Conservation (phyloP, 1,140 invertebrate genomes). For the Drosophila insularis region DNA sequence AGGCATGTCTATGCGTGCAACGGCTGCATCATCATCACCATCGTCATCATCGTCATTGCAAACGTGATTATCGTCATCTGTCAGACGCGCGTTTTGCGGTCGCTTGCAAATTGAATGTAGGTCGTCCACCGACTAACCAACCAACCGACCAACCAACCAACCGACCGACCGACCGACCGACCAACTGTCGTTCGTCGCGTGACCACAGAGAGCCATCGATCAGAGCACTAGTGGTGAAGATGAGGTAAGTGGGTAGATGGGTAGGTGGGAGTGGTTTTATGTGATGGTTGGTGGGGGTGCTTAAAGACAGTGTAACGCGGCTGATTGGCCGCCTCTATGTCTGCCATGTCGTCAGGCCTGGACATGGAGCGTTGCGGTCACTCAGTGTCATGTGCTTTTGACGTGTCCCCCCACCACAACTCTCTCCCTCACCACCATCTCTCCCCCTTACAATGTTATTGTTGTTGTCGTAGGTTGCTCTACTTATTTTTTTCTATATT, state of each 20-base stretch:
- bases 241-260: background rate
- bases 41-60: constrained; percentile 30
- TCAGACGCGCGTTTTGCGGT: constrained; percentile 74
- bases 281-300: constrained; percentile 29
- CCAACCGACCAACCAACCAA: constrained; percentile 13
- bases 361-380: constrained; percentile 39
- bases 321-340: constrained; percentile 68
- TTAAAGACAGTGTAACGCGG: constrained; percentile 34
- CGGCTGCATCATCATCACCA: constrained; percentile 28
- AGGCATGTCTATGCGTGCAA: constrained; percentile 30
- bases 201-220: constrained; percentile 73
- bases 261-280: background rate
- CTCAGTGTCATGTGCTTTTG: constrained; percentile 58
- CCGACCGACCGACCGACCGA: constrained; percentile 24
- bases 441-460: background rate
- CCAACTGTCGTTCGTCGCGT: constrained; percentile 47
- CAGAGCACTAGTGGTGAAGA: constrained; percentile 42
- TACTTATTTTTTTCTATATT: constrained; percentile 32
- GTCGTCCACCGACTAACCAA: constrained; percentile 44
- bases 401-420: constrained; percentile 35
- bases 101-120: constrained; percentile 76
- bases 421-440: background rate
- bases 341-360: constrained; percentile 47
- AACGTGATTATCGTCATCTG: constrained; percentile 66
- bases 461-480: constrained; percentile 18